Evolutionary conservation across 2,113 vertebrate genomes (phyloP).

Genomic region (Hiodon tergisus): DNA sequence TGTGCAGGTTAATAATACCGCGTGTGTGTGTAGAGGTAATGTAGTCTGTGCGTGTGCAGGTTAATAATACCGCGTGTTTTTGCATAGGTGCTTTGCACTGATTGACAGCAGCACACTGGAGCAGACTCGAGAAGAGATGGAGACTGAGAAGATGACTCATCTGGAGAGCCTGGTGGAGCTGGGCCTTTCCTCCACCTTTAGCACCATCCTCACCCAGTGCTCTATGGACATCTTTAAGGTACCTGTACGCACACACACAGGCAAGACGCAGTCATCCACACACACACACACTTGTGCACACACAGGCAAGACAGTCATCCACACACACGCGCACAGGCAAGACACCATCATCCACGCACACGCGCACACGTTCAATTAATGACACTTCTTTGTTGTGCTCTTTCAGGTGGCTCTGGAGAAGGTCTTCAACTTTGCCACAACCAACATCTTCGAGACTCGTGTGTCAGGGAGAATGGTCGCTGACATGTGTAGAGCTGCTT

Average conservation of each 20-base stretch:
- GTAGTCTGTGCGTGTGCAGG: constrained; percentile 1
- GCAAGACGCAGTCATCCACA: too few relatives aligned
- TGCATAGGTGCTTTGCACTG: constrained; percentile 87
- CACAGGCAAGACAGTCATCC: too few relatives aligned
- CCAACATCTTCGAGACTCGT: constrained; percentile 97
- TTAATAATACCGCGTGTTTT: not conserved
- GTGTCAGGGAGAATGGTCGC: constrained; percentile 96
- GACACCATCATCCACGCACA: too few relatives aligned
- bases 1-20: too few relatives aligned
- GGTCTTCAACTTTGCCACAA: constrained; percentile 92
- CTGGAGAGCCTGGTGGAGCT: constrained; percentile 93
- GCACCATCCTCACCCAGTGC: constrained; percentile 95
- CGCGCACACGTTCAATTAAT: too few relatives aligned
- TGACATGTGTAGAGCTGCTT: constrained; percentile 93
- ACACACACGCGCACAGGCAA: too few relatives aligned
- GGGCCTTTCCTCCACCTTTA: constrained; percentile 94
- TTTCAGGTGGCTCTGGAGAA: constrained; percentile 89
- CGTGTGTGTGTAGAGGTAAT: too few relatives aligned
- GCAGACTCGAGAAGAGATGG: constrained; percentile 93
- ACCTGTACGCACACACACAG: not conserved
- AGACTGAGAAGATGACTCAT: constrained; percentile 99
- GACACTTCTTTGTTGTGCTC: constrained; percentile 1
- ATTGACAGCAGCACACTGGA: constrained; percentile 97
- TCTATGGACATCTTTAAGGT: constrained; percentile 97
- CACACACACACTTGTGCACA: too few relatives aligned